phyloP scores from a whole-genome alignment of 2,888 invertebrate species.

The Lysandra bellargus region DNA sequence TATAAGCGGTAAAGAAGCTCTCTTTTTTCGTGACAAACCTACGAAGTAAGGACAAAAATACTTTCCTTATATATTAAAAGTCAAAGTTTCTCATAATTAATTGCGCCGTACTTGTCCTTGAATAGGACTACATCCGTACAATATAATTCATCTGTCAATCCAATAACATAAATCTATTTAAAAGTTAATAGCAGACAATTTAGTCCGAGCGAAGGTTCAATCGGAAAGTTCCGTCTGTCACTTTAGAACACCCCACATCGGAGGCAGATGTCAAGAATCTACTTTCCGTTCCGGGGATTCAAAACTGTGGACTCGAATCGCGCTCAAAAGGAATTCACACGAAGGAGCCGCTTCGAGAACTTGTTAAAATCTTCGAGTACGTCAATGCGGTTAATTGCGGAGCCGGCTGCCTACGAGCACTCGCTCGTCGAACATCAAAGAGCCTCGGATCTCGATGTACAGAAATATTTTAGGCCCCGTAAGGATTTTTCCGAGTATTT shows the following conservation, averaged over 20 bases:
- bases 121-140: no score
- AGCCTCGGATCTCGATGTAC: constrained; percentile 37
- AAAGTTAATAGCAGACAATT: background rate
- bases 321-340: constrained; percentile 47
- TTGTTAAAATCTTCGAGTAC: constrained; percentile 56
- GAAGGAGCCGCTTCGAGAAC: constrained; percentile 47
- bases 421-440: constrained; percentile 70
- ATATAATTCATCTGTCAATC: no score
- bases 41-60: no score
- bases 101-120: no score
- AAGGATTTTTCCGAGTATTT: constrained; percentile 35
- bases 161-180: background rate
- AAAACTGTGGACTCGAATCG: constrained; percentile 18
- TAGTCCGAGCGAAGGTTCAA: background rate
- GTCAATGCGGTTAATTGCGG: constrained; percentile 62
- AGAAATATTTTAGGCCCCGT: constrained; percentile 34
- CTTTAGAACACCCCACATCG: constrained; percentile 3
- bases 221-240: background rate
- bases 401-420: constrained; percentile 50
- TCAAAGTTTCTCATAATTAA: no score
- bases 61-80: no score
- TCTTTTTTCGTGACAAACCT: no score
- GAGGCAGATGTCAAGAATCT: constrained; percentile 22
- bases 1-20: background rate
- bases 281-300: constrained; percentile 13